These are phyloP conservation scores for Callosobruchus maculatus DNA, from an alignment of 2,888 invertebrate genomes.

Conservation along the genomic window DNA sequence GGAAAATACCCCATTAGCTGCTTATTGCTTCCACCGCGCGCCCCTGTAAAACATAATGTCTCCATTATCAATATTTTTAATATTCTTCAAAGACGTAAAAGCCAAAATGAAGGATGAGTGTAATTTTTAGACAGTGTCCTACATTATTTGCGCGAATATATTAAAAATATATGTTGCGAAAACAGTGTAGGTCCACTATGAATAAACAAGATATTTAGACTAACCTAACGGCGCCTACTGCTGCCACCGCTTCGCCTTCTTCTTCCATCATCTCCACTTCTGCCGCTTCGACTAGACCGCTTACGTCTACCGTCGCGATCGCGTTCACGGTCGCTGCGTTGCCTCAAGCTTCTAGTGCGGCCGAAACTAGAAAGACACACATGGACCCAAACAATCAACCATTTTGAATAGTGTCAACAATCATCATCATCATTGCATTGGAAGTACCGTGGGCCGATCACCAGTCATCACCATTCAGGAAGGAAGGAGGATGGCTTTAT, in stretches of 20 bases:
- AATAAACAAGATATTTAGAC: too few relatives aligned
- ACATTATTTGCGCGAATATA: too few relatives aligned
- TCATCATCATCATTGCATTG: constrained; percentile 16
- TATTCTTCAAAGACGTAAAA: too few relatives aligned
- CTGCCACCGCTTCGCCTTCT: constrained; percentile 19
- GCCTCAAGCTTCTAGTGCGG: constrained; percentile 23
- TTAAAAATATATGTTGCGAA: too few relatives aligned
- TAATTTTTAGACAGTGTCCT: too few relatives aligned
- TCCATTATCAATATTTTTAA: too few relatives aligned
- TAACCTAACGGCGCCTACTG: constrained; percentile 1
- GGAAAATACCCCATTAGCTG: too few relatives aligned
- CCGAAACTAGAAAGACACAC: constrained; percentile 42
- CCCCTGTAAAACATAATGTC: too few relatives aligned
- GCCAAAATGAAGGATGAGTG: too few relatives aligned
- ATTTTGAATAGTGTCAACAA: constrained; percentile 15
- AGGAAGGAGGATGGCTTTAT: background rate
- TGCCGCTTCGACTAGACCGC: constrained; percentile 24
- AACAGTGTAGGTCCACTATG: too few relatives aligned
- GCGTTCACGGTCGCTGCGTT: constrained; percentile 35
- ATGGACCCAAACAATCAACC: constrained; percentile 28
- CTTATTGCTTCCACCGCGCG: too few relatives aligned
- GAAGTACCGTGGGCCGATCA: constrained; percentile 25
- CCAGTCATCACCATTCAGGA: constrained; percentile 6
- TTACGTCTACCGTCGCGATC: constrained; percentile 40
- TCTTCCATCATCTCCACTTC: constrained; percentile 21